These are phyloP conservation scores for Penaeus indicus DNA, from an alignment of 1,140 invertebrate species.

Conservation along the genomic window DNA sequence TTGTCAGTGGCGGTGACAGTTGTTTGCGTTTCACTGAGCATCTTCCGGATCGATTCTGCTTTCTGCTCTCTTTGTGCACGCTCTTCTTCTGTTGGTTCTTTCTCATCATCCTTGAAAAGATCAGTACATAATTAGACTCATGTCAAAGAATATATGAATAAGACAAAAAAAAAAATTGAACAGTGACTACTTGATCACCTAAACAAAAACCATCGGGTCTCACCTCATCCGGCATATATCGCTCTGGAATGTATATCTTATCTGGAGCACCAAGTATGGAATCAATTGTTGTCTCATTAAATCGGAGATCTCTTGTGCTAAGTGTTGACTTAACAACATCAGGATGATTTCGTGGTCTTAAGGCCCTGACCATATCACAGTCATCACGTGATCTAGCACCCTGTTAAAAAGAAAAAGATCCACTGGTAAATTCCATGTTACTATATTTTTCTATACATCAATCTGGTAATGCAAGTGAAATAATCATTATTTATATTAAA, in stretches of 20 bases:
- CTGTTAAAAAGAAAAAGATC: constrained; percentile 69
- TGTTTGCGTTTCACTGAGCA: constrained; percentile 81
- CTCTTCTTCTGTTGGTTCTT: constrained; percentile 84
- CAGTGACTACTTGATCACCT: no score
- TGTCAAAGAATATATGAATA: background rate
- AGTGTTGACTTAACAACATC: constrained; percentile 87
- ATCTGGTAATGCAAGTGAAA: no score
- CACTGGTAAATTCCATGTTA: no score
- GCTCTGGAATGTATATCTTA: constrained; percentile 91
- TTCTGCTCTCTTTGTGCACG: constrained; percentile 85
- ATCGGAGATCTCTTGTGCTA: constrained; percentile 76
- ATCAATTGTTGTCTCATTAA: constrained; percentile 85
- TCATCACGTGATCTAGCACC: constrained; percentile 82
- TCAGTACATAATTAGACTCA: constrained; percentile 24
- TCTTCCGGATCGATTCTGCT: constrained; percentile 90
- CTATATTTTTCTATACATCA: no score
- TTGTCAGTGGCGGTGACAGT: constrained; percentile 46
- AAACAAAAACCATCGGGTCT: constrained; percentile 49
- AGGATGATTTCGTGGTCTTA: constrained; percentile 79
- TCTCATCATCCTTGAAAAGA: constrained; percentile 66
- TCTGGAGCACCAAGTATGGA: constrained; percentile 86
- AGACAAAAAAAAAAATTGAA: background rate
- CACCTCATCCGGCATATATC: constrained; percentile 90
- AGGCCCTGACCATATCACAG: constrained; percentile 85
- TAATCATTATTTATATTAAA: no score